phyloP scores from a whole-genome alignment of 2,113 vertebrate species.

The Petrocephalus zakoni region DNA sequence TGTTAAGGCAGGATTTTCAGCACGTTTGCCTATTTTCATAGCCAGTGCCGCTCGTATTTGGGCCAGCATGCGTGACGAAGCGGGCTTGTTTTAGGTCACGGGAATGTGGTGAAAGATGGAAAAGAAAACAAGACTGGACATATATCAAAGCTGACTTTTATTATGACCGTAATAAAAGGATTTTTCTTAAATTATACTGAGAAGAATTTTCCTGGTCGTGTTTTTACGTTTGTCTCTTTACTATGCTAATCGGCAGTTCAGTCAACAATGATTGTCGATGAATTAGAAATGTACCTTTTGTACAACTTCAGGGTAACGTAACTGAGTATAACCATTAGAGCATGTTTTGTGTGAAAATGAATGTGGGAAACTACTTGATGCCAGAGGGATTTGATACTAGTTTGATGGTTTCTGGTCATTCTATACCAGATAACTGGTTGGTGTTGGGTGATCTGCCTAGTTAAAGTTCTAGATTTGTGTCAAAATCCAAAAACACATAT shows the following conservation, averaged over 20 bases:
- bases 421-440: no score
- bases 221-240: background rate
- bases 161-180: background rate
- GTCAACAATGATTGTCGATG: no score
- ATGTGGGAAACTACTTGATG: no score
- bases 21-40: background rate
- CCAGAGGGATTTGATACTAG: no score
- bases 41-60: background rate
- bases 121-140: background rate
- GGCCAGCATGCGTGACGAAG: background rate
- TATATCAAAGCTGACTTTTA: background rate
- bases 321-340: no score
- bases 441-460: no score
- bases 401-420: no score
- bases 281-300: no score
- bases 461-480: no score
- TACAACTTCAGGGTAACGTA: no score
- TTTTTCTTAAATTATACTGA: background rate
- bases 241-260: background rate
- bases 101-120: background rate
- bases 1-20: background rate
- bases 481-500: no score
- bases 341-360: no score
- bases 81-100: background rate
- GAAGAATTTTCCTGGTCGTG: background rate